Percentiles rank a stretch among this genome's conserved stretches.
These are phyloP conservation scores for Caenorhabditis virilis DNA, from an alignment of 2,888 invertebrate species.

Conservation along the genomic window DNA sequence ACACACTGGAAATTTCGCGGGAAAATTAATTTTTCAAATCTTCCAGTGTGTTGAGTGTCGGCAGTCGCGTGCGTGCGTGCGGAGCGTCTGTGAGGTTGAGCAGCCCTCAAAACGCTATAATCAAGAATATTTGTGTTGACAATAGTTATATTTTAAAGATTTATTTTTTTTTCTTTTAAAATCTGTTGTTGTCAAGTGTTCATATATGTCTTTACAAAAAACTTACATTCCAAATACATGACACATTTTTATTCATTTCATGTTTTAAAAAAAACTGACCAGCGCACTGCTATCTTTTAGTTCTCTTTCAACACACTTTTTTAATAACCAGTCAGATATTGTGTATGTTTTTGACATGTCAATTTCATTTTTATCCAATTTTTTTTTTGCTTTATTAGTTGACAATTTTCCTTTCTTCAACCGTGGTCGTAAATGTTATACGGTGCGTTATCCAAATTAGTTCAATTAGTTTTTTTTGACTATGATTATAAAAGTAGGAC, in stretches of 20 bases:
- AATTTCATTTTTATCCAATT: background rate
- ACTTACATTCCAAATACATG: background rate
- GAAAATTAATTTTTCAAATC: too few relatives aligned
- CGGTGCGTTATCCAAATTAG: background rate
- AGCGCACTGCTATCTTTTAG: background rate
- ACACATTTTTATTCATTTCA: background rate
- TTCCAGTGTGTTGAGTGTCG: too few relatives aligned
- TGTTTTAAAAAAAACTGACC: background rate
- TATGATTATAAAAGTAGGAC: too few relatives aligned
- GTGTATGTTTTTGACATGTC: background rate
- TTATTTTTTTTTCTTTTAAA: background rate
- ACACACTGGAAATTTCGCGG: too few relatives aligned
- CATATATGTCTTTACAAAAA: background rate
- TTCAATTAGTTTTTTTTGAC: too few relatives aligned
- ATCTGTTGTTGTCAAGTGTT: background rate
- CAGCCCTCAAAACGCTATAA: too few relatives aligned
- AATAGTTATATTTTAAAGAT: background rate
- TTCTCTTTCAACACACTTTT: background rate
- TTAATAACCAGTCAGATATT: background rate
- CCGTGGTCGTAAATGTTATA: background rate
- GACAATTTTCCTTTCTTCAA: background rate
- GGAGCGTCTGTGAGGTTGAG: too few relatives aligned
- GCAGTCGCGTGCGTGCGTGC: too few relatives aligned
- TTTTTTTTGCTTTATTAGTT: background rate
- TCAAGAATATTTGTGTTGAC: too few relatives aligned